Evolutionary conservation across 2,888 invertebrate species (phyloP).

Genomic region (Micoletzkya japonica): DNA sequence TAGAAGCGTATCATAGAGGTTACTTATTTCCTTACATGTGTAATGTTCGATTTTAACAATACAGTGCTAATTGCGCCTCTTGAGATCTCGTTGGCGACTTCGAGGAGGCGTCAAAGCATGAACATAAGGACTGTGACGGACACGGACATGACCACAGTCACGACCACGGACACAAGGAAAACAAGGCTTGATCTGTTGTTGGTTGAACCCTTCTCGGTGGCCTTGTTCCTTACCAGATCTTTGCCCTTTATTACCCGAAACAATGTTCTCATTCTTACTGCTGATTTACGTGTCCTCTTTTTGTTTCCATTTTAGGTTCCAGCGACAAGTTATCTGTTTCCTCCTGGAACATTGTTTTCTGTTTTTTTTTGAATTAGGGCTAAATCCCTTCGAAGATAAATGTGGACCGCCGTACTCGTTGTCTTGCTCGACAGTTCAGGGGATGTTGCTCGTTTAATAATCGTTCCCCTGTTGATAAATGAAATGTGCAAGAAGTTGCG

Average conservation of each 20-base stretch:
- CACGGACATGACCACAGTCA: conserved; percentile 15
- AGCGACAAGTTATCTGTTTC: neutral
- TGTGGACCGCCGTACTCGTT: neutral
- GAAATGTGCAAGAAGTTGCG: too few relatives aligned
- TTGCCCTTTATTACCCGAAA: too few relatives aligned
- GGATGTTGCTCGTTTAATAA: too few relatives aligned
- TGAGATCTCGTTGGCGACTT: conserved; percentile 92
- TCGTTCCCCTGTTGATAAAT: too few relatives aligned
- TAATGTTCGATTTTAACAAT: neutral
- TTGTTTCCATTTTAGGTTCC: neutral
- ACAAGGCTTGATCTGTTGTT: conserved; percentile 18
- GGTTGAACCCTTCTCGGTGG: conserved; percentile 19
- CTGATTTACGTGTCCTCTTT: conserved; percentile 21
- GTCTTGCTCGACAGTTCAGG: too few relatives aligned
- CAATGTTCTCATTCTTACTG: conserved; percentile 21
- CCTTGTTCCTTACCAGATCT: conserved; percentile 3
- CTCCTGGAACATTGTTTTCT: conserved; percentile 10
- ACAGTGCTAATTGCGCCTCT: conserved; percentile 29
- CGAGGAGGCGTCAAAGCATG: conserved; percentile 78
- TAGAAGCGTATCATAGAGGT: neutral
- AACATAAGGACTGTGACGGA: conserved; percentile 45
- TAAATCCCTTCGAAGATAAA: neutral
- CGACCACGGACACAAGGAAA: conserved; percentile 23
- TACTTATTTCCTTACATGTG: neutral
- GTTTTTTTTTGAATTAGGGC: conserved; percentile 15